Conservation (phyloP, 2,888 invertebrate genomes). For the Entomobrya proxima region DNA sequence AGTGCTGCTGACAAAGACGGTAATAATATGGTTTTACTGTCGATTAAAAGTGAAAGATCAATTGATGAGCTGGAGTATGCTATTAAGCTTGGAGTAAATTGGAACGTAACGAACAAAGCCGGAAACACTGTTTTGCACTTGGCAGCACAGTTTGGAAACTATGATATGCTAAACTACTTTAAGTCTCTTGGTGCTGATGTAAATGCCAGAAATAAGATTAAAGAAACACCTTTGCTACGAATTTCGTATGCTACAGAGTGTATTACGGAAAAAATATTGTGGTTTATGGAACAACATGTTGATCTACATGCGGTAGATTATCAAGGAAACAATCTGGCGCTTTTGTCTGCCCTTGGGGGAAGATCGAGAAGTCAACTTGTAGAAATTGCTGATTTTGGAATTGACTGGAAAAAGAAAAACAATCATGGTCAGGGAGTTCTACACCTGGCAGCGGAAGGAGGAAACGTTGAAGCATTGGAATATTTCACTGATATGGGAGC, state of each 20-base stretch:
- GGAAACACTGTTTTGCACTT: neutral
- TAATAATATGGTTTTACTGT: no score
- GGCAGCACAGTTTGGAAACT: neutral
- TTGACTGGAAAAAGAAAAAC: neutral
- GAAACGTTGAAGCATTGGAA: neutral
- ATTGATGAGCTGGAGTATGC: neutral
- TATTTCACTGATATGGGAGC: neutral
- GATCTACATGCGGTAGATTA: neutral
- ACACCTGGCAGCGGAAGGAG: neutral
- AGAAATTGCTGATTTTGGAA: neutral
- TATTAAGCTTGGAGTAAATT: neutral
- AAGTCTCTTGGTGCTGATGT: neutral
- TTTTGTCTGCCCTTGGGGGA: neutral
- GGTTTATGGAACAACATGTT: neutral
- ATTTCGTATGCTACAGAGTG: neutral
- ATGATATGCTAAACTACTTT: neutral
- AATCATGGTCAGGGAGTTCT: neutral
- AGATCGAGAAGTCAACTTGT: neutral
- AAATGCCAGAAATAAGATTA: neutral
- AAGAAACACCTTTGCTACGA: neutral
- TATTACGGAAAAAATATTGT: neutral
- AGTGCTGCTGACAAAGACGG: no score
- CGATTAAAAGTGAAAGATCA: no score
- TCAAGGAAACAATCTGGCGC: neutral
- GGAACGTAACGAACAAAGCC: neutral